Base-by-base conservation (phyloP, 2,113 vertebrate genomes). In the Geothlypis trichas region DNA sequence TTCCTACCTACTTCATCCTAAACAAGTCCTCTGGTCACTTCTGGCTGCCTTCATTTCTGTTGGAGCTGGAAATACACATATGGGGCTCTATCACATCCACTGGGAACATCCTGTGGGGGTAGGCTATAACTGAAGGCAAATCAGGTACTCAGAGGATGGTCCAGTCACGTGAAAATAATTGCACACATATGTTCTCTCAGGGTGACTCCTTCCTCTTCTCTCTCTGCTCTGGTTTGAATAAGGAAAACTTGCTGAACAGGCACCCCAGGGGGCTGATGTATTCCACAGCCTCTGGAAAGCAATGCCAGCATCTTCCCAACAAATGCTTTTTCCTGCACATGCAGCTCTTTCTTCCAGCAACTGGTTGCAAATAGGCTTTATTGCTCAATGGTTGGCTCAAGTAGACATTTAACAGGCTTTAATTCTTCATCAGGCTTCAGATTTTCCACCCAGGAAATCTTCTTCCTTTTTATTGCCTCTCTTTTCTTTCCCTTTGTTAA, bases 381-480 rank as follows among this genome's bases (percentile, higher is more conserved):
- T 69, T 95, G 80, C 91, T 80, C 92, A 85, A 94, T 69, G 71
- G 26, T 58, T 85, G 74, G 58, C 87, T 92, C 77, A 52, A 91
- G 84, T 1, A 91, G 86, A 62, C 78, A 41, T 87, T 96, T 95
- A 96, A 63, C 73, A 87, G 89, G 33, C 92, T 96, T 95, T 92
- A 96, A 96, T 96, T 96, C 85, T 93, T 94, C 90, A 94, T 94
- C 91, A 95, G 74, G 75, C 74, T 93, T 95, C 62, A 94, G 87
- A 82, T 93, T 96, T 96, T 90, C 95, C 55, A 87, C 91, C 62
- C 19, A 7, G 92, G 95, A 87, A 89, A 90, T 92, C 69, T 92
- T 96, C 66, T 74, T 94, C 46, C 33, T 89, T 95, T 94, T 87
- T 47, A 87, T 54, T 7, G 27, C 31, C 52, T 33, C 59, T 76